Conservation (phyloP, 2,888 invertebrate species). For the Sesia bembeciformis region DNA sequence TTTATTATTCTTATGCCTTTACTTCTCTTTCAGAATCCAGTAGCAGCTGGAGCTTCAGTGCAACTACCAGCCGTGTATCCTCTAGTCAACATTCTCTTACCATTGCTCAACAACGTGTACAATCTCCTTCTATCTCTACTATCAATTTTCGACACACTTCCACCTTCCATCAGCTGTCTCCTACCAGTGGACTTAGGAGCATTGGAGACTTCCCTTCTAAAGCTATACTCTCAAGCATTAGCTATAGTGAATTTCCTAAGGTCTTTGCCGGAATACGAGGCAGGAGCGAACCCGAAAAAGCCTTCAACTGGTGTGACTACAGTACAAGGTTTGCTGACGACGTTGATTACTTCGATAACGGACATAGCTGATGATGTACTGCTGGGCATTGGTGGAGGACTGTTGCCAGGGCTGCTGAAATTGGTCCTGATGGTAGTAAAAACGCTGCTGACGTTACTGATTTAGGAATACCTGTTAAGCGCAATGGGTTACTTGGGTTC, state of each 20-base stretch:
- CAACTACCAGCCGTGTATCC: slow-evolving; percentile 65
- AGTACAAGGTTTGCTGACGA: slow-evolving; percentile 42
- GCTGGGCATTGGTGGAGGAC: slow-evolving; percentile 45
- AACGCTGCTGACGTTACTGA: slow-evolving; percentile 36
- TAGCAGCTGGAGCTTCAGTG: slow-evolving; percentile 33
- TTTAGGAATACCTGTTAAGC: slow-evolving; percentile 14
- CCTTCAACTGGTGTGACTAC: slow-evolving; percentile 34
- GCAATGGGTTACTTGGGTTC: too few relatives aligned
- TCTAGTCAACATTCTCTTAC: slow-evolving; percentile 56
- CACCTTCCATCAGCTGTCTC: slow-evolving; percentile 48
- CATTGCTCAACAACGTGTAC: slow-evolving; percentile 63
- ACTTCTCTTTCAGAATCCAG: slow-evolving; percentile 36
- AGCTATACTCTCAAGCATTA: slow-evolving; percentile 57
- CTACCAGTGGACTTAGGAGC: slow-evolving; percentile 60
- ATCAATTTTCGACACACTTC: slow-evolving; percentile 61
- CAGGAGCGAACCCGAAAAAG: slow-evolving; percentile 48
- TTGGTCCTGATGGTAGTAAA: slow-evolving; percentile 50
- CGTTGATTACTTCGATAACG: slow-evolving; percentile 34
- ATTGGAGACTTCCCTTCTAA: slow-evolving; percentile 53
- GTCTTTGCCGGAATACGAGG: slow-evolving; percentile 50
- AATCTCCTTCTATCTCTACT: slow-evolving; percentile 58
- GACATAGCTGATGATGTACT: slow-evolving; percentile 51
- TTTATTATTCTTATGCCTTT: too few relatives aligned
- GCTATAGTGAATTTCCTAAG: slow-evolving; percentile 60
- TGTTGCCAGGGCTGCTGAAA: slow-evolving; percentile 51